Conservation (phyloP, 1,140 invertebrate genomes). For the Apis laboriosa region DNA sequence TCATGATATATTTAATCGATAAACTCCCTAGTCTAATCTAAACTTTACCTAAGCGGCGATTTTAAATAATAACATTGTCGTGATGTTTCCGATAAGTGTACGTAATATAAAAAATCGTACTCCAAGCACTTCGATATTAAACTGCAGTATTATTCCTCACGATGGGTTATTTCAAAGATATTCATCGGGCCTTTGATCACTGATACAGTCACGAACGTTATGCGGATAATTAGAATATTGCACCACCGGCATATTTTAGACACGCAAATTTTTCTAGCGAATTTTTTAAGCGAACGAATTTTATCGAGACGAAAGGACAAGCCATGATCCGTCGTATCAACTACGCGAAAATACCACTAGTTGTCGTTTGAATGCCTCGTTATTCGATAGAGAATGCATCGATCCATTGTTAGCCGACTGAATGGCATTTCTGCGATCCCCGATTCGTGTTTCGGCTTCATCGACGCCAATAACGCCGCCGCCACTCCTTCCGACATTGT, state of each 20-base stretch:
- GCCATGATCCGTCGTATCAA: not conserved
- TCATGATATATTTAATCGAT: not conserved
- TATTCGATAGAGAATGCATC: slow-evolving; percentile 23
- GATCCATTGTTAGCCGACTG: slow-evolving; percentile 32
- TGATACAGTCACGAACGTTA: slow-evolving; percentile 20
- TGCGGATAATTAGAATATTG: slow-evolving; percentile 9
- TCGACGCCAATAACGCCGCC: slow-evolving; percentile 4
- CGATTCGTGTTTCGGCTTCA: not conserved
- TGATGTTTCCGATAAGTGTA: slow-evolving; percentile 2
- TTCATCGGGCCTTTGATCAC: slow-evolving; percentile 19
- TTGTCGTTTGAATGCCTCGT: not conserved
- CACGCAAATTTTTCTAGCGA: not conserved
- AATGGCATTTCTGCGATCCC: slow-evolving; percentile 33
- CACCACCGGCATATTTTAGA: too few relatives aligned
- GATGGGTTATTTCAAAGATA: slow-evolving; percentile 14
- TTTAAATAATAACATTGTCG: slow-evolving; percentile 12
- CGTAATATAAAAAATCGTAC: not conserved
- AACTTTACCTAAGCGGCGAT: not conserved
- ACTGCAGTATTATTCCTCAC: slow-evolving; percentile 5
- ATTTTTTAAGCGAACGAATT: not conserved
- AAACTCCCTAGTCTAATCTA: not conserved
- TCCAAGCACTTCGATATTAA: not conserved
- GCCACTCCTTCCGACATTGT: slow-evolving; percentile 3
- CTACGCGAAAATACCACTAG: not conserved
- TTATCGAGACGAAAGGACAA: not conserved